phyloP scores from a whole-genome alignment of 2,888 invertebrate species.

The Troilus luridus region DNA sequence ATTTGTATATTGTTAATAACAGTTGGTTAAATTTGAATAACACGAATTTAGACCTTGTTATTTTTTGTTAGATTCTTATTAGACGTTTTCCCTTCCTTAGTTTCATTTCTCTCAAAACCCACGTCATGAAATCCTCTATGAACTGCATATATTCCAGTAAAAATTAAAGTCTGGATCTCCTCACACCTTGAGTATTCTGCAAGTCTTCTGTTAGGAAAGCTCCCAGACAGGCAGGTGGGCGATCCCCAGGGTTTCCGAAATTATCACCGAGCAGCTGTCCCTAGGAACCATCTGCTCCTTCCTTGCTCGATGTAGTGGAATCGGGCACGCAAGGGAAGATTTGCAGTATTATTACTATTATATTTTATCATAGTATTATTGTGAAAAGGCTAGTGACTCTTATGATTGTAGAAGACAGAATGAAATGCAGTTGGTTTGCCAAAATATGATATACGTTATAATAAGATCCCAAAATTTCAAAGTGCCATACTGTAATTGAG shows the following conservation, averaged over 20 bases:
- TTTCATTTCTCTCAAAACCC: too few relatives aligned
- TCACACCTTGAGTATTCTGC: not conserved
- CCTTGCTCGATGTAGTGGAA: not conserved
- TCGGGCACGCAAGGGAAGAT: not conserved
- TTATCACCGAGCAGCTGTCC: not conserved
- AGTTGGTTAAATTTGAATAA: too few relatives aligned
- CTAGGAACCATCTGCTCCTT: not conserved
- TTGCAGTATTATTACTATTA: not conserved
- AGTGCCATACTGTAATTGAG: too few relatives aligned
- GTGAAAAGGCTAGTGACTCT: not conserved
- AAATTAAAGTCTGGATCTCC: not conserved
- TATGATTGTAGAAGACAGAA: not conserved
- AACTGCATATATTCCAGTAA: too few relatives aligned
- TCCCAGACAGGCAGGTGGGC: not conserved
- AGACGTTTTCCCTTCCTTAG: too few relatives aligned
- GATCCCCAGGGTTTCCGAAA: constrained; percentile 13
- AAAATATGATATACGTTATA: too few relatives aligned
- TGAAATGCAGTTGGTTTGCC: not conserved
- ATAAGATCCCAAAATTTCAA: too few relatives aligned
- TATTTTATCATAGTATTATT: not conserved
- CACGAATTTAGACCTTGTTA: too few relatives aligned
- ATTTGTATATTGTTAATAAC: too few relatives aligned
- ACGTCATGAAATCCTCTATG: too few relatives aligned
- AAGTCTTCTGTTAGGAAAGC: not conserved
- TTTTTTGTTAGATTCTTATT: too few relatives aligned